Evolutionary conservation across 2,113 vertebrate species (phyloP).

Genomic region (Isichthys henryi): DNA sequence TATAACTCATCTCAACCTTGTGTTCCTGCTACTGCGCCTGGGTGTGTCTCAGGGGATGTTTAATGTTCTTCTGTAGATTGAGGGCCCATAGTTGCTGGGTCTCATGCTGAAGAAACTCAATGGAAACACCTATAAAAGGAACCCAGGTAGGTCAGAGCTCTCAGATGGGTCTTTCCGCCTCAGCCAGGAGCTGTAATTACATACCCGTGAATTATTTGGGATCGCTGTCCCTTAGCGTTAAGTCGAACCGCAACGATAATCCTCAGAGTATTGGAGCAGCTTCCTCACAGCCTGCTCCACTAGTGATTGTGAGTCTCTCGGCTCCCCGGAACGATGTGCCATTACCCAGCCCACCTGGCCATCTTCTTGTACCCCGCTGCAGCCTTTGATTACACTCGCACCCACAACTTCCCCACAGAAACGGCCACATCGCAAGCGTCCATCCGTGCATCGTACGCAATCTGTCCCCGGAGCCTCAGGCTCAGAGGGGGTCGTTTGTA

Average conservation of each 20-base stretch:
- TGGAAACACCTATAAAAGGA: conserved; percentile 59
- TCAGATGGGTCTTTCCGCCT: neutral
- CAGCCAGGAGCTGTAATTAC: conserved; percentile 48
- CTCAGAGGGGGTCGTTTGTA: conserved; percentile 2
- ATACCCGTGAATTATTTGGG: conserved; percentile 57
- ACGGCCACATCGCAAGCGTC: neutral
- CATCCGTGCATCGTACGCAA: conserved; percentile 3
- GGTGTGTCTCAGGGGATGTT: conserved; percentile 42
- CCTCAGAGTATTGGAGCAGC: conserved; percentile 45
- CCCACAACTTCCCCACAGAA: neutral
- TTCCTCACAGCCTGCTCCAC: conserved; percentile 1
- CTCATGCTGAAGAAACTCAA: conserved; percentile 48
- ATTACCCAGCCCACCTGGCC: neutral
- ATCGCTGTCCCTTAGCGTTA: conserved; percentile 45
- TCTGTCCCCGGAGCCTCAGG: neutral
- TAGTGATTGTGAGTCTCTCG: neutral
- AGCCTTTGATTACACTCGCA: conserved; percentile 6
- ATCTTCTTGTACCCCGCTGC: neutral
- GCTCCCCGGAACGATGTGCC: neutral
- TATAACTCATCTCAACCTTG: conserved; percentile 50
- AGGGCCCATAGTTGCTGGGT: conserved; percentile 40
- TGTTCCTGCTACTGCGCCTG: conserved; percentile 42
- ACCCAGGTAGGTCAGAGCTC: conserved; percentile 53
- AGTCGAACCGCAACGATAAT: conserved; percentile 46
- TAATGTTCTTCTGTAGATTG: conserved; percentile 52